Evolutionary conservation across 2,797 vertebrate genomes (phyloP).

Genomic region (Loriculus beryllinus): DNA sequence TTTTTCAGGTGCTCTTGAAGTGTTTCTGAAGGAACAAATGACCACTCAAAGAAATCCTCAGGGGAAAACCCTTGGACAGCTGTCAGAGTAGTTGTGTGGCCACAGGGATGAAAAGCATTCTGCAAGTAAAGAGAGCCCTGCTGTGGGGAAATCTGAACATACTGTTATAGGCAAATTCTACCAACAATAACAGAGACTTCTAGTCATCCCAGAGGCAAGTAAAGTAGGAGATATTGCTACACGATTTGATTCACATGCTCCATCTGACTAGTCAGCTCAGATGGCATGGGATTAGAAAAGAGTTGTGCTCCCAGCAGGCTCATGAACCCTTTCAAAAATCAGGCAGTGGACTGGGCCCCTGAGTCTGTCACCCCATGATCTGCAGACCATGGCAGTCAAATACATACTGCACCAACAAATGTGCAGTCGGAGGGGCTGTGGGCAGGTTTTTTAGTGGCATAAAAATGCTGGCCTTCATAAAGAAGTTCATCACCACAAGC

Average conservation of each 20-base stretch:
- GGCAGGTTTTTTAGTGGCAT: not conserved
- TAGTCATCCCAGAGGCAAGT: not conserved
- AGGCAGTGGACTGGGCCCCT: not conserved
- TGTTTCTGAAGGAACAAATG: not conserved
- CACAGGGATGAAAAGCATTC: not conserved
- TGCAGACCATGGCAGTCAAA: not conserved
- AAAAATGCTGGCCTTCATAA: not conserved
- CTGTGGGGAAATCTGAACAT: not conserved
- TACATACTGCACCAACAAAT: not conserved
- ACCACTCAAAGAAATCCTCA: not conserved
- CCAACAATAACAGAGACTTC: not conserved
- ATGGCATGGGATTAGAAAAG: not conserved
- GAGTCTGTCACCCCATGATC: accelerated
- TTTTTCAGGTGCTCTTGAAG: not conserved
- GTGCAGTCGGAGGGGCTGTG: not conserved
- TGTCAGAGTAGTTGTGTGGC: not conserved
- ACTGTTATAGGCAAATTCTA: not conserved
- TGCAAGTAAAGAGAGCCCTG: not conserved
- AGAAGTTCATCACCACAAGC: not conserved
- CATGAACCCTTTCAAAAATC: not conserved
- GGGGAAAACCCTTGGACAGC: not conserved
- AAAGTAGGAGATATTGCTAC: not conserved
- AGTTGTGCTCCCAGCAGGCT: not conserved
- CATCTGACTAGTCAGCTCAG: not conserved
- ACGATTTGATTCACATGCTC: not conserved